These are phyloP conservation scores for Lepetodrilus schrolli DNA, from an alignment of 2,888 invertebrate species.

Conservation along the genomic window DNA sequence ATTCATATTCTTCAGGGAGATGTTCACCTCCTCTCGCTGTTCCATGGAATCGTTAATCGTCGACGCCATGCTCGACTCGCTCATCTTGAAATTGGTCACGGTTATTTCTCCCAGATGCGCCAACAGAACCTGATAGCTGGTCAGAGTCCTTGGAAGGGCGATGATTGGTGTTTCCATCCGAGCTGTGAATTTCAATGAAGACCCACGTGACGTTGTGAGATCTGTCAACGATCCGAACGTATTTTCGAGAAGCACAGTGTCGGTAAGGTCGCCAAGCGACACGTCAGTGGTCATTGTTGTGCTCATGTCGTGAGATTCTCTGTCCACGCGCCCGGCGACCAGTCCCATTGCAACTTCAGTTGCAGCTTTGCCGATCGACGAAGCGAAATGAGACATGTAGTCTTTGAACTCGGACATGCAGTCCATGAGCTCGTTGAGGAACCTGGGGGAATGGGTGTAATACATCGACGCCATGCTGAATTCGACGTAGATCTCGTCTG, in stretches of 20 bases:
- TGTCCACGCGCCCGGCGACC: slow-evolving; percentile 57
- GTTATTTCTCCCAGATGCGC: slow-evolving; percentile 94
- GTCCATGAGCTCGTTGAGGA: slow-evolving; percentile 88
- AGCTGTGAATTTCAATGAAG: slow-evolving; percentile 79
- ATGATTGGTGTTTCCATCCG: slow-evolving; percentile 93
- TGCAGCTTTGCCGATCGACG: slow-evolving; percentile 91
- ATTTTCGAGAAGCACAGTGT: slow-evolving; percentile 44
- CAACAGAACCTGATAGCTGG: slow-evolving; percentile 88
- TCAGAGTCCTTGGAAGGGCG: slow-evolving; percentile 86
- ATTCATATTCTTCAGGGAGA: slow-evolving; percentile 90
- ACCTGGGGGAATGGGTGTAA: slow-evolving; percentile 92
- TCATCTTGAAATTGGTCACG: slow-evolving; percentile 54
- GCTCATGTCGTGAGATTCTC: slow-evolving; percentile 14
- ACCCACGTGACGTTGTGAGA: background rate
- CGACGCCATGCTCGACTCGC: background rate
- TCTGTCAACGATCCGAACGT: slow-evolving; percentile 21
- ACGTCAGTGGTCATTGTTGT: slow-evolving; percentile 33
- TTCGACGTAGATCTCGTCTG: slow-evolving; percentile 46
- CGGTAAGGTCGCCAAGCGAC: slow-evolving; percentile 45
- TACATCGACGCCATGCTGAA: slow-evolving; percentile 89
- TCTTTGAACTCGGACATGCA: slow-evolving; percentile 93
- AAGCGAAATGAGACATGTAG: slow-evolving; percentile 88
- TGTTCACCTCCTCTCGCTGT: slow-evolving; percentile 61
- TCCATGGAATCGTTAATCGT: slow-evolving; percentile 32
- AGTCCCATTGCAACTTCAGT: slow-evolving; percentile 94